phyloP scores from a whole-genome alignment of 2,113 vertebrate genomes.

The Leptobrachium leishanense region DNA sequence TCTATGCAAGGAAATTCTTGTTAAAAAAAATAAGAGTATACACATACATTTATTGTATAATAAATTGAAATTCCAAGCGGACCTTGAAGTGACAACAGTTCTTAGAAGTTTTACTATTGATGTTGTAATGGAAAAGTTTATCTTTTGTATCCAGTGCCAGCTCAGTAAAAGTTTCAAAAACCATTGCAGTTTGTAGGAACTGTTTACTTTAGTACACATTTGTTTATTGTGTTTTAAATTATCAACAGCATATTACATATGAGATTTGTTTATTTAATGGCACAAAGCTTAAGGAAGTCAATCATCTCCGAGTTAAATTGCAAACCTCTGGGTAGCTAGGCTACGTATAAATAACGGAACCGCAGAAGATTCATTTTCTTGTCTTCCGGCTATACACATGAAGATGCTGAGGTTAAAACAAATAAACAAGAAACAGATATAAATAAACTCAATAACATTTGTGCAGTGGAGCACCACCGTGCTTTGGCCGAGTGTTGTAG shows the following conservation, averaged over 20 bases:
- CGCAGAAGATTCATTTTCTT: constrained; percentile 40
- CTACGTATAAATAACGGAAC: constrained; percentile 36
- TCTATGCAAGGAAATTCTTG: not conserved
- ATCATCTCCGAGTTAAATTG: constrained; percentile 31
- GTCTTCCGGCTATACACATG: constrained; percentile 26
- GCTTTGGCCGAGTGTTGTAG: too few relatives aligned
- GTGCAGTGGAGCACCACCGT: too few relatives aligned
- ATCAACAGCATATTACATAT: constrained; percentile 26
- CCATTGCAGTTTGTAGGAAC: constrained; percentile 16
- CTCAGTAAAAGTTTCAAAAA: constrained; percentile 20
- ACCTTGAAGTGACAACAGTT: not conserved
- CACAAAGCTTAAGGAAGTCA: constrained; percentile 33
- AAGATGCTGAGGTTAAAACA: constrained; percentile 10
- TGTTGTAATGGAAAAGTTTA: constrained; percentile 18
- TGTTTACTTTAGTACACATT: constrained; percentile 33
- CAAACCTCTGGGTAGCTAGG: constrained; percentile 22
- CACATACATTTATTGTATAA: not conserved
- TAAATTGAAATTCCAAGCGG: not conserved
- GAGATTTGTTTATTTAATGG: constrained; percentile 37
- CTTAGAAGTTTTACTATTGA: not conserved
- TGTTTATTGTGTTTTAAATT: constrained; percentile 42
- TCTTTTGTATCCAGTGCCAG: constrained; percentile 8
- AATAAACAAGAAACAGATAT: constrained; percentile 34
- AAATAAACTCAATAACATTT: constrained; percentile 1
- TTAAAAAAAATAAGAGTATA: not conserved